Evolutionary conservation across 2,888 invertebrate species (phyloP).

Genomic region (Mycalesis mineus): DNA sequence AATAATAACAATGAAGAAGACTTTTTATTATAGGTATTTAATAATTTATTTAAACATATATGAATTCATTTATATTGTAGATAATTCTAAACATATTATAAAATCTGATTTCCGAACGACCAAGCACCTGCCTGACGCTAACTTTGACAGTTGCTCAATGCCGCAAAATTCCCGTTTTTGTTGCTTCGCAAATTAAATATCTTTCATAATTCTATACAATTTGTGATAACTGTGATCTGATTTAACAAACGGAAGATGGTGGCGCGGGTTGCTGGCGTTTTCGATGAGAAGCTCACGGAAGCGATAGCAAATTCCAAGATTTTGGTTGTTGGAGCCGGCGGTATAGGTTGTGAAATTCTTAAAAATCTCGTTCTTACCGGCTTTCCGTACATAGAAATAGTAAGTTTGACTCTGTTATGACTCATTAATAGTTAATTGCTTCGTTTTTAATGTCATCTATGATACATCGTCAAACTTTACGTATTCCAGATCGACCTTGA

Average conservation of each 20-base stretch:
- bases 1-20: too few relatives aligned
- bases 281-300: constrained; percentile 81
- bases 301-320: constrained; percentile 85
- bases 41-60: too few relatives aligned
- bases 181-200: constrained; percentile 15
- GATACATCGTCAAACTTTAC: background rate
- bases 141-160: constrained; percentile 47
- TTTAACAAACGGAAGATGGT: constrained; percentile 73
- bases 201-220: constrained; percentile 8
- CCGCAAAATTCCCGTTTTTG: constrained; percentile 23
- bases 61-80: too few relatives aligned
- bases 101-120: constrained; percentile 10
- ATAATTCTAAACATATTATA: too few relatives aligned
- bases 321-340: constrained; percentile 96
- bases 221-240: constrained; percentile 12
- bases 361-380: constrained; percentile 98
- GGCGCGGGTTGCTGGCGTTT: constrained; percentile 81
- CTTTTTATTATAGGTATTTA: too few relatives aligned
- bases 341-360: constrained; percentile 98
- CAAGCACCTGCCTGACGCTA: constrained; percentile 47
- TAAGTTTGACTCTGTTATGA: constrained; percentile 70
- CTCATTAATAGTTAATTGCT: background rate
- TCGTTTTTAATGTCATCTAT: background rate
- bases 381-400: constrained; percentile 95
- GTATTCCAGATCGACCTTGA: constrained; percentile 95